Conservation (phyloP, 2,113 vertebrate genomes). For the Symphodus melops region DNA sequence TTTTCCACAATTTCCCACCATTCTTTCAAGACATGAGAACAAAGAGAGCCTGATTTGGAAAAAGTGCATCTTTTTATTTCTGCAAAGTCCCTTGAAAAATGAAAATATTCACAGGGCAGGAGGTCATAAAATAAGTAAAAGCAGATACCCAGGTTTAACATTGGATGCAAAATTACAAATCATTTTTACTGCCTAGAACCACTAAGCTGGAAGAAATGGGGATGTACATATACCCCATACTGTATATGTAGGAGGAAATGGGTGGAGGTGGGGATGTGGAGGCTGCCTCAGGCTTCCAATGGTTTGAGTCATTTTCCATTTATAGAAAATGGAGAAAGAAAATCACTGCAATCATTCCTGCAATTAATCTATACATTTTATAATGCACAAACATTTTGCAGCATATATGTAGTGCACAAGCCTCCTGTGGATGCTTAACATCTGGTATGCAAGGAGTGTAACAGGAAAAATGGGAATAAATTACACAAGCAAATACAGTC, state of each 20-base stretch:
- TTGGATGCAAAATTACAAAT: neutral
- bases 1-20: slow-evolving; percentile 44
- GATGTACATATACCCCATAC: neutral
- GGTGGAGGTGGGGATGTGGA: slow-evolving; percentile 12
- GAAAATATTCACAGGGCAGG: neutral
- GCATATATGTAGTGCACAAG: neutral
- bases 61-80: slow-evolving; percentile 50
- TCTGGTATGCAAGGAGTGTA: slow-evolving; percentile 4
- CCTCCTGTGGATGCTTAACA: slow-evolving; percentile 7
- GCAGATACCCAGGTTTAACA: neutral
- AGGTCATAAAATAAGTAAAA: neutral
- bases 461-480: slow-evolving; percentile 40
- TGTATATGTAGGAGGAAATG: slow-evolving; percentile 1
- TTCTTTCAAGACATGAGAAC: slow-evolving; percentile 59
- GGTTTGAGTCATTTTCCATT: slow-evolving; percentile 25
- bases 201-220: neutral
- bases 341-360: slow-evolving; percentile 8
- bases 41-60: slow-evolving; percentile 45
- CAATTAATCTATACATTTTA: slow-evolving; percentile 20
- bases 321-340: neutral
- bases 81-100: slow-evolving; percentile 13
- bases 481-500: slow-evolving; percentile 59
- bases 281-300: neutral
- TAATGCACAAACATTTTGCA: neutral
- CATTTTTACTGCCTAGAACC: neutral